Evolutionary conservation across 2,797 vertebrate species (phyloP).

Genomic region (Cossypha polioptera): DNA sequence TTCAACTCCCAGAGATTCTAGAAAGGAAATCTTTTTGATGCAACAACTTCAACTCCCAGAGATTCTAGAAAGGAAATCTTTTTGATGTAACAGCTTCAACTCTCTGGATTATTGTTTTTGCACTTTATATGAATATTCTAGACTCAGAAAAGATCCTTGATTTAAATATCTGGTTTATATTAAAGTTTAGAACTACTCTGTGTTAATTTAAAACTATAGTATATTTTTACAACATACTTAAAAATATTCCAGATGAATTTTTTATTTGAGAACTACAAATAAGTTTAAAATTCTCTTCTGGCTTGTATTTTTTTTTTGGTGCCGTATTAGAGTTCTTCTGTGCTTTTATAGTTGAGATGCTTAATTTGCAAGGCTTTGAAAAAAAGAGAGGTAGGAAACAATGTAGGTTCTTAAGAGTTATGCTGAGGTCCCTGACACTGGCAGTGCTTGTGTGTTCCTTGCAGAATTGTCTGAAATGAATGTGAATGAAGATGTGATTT

Average conservation of each 20-base stretch:
- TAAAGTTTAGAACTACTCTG: background rate
- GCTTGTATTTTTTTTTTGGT: background rate
- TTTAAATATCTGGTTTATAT: background rate
- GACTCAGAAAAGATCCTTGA: background rate
- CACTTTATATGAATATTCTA: background rate
- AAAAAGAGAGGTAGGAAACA: background rate
- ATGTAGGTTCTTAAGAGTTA: background rate
- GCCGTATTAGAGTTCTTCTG: background rate
- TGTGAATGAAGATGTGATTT: background rate
- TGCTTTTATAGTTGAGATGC: background rate
- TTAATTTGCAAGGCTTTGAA: background rate
- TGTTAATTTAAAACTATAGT: background rate
- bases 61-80: background rate
- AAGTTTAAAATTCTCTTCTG: background rate
- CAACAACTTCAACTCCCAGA: background rate
- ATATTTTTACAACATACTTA: background rate
- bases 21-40: background rate
- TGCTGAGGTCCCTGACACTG: background rate
- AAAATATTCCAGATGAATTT: background rate
- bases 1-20: background rate
- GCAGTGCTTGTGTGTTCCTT: background rate
- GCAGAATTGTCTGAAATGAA: background rate
- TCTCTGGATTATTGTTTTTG: background rate
- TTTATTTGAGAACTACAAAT: background rate
- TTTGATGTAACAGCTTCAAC: background rate